These are phyloP conservation scores for Heliconius charithonia DNA, from an alignment of 2,888 invertebrate species.

Conservation along the genomic window DNA sequence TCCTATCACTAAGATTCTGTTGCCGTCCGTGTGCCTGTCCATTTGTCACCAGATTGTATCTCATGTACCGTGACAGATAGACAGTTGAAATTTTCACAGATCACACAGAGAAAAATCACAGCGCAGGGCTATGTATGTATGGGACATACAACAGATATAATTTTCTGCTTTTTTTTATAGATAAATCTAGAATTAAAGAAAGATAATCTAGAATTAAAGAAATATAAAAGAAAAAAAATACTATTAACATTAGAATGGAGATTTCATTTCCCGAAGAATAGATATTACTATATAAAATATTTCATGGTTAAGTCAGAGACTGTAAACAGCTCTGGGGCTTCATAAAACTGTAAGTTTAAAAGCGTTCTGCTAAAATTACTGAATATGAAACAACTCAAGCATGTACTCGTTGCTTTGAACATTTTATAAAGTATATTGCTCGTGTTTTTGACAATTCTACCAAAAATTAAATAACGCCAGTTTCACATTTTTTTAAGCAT, in stretches of 20 bases:
- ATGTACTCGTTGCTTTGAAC: neutral
- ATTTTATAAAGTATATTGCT: neutral
- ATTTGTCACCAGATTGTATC: too few species aligned
- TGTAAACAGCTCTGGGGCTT: constrained; percentile 25
- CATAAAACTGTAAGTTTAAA: constrained; percentile 23
- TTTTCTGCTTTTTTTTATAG: too few species aligned
- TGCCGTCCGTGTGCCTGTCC: too few species aligned
- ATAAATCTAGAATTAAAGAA: too few species aligned
- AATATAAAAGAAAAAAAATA: neutral
- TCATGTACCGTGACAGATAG: too few species aligned
- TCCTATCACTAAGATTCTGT: too few species aligned
- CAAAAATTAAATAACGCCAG: neutral
- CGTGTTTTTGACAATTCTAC: neutral
- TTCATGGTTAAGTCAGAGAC: constrained; percentile 13
- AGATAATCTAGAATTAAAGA: too few species aligned
- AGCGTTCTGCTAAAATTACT: constrained; percentile 17
- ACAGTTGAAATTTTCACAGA: too few species aligned
- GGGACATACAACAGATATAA: too few species aligned
- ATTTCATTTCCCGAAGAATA: neutral
- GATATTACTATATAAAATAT: constrained; percentile 21
- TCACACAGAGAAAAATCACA: too few species aligned
- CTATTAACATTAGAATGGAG: neutral
- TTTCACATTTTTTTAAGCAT: too few species aligned
- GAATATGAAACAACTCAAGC: constrained; percentile 7
- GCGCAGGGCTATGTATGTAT: too few species aligned